Percentiles rank a stretch among this genome's conserved stretches.
These are phyloP conservation scores for Octopus sinensis DNA, from an alignment of 1,140 invertebrate species.

Conservation along the genomic window DNA sequence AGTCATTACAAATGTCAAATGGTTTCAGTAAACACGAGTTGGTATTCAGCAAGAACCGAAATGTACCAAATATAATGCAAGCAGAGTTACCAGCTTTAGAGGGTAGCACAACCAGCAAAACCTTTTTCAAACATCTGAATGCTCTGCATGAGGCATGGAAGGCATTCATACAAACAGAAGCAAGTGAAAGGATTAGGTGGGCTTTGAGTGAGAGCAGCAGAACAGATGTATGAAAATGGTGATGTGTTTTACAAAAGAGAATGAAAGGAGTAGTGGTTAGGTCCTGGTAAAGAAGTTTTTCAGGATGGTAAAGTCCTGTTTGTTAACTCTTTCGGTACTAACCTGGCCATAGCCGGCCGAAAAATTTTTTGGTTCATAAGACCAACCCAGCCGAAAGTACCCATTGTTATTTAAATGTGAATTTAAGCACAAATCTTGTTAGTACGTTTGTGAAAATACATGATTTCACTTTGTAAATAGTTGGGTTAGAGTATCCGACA, in stretches of 20 bases:
- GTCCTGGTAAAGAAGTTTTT: constrained; percentile 12
- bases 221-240: constrained; percentile 28
- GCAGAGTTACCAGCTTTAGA: constrained; percentile 21
- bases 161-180: constrained; percentile 26
- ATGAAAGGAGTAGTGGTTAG: constrained; percentile 22
- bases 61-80: constrained; percentile 24
- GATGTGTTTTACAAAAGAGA: constrained; percentile 32
- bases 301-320: constrained; percentile 30
- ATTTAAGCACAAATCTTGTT: too few species aligned
- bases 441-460: too few species aligned
- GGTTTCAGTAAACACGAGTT: constrained; percentile 32
- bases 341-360: too few species aligned
- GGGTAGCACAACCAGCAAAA: constrained; percentile 22
- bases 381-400: too few species aligned
- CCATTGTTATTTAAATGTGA: too few species aligned
- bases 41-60: constrained; percentile 29
- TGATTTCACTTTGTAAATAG: too few species aligned
- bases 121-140: constrained; percentile 28
- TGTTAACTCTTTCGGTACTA: not conserved
- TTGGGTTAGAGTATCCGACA: too few species aligned
- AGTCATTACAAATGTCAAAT: constrained; percentile 33
- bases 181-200: constrained; percentile 22
- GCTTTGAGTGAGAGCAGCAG: constrained; percentile 27
- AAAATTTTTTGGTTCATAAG: too few species aligned
- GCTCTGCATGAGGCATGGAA: constrained; percentile 25